These are phyloP conservation scores for Ciconia nigra DNA, from an alignment of 2,797 vertebrate species.

Conservation along the genomic window DNA sequence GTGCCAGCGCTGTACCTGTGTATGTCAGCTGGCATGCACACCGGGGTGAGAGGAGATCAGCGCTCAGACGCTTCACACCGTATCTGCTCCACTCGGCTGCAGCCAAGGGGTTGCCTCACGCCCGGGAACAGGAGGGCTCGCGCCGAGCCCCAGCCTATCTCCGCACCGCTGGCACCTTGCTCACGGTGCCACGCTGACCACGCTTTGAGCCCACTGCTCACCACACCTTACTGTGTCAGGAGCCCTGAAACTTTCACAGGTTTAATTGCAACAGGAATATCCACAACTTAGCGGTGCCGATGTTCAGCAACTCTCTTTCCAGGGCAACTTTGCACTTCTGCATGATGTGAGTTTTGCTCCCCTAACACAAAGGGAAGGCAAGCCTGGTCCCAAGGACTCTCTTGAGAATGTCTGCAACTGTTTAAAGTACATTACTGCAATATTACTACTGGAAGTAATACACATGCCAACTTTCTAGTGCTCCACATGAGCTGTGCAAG, in stretches of 20 bases:
- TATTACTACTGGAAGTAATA: not conserved
- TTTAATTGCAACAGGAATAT: not conserved
- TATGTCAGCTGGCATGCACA: not conserved
- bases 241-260: not conserved
- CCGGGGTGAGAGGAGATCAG: rapidly evolving
- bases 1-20: not conserved
- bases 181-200: not conserved
- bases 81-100: not conserved
- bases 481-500: not conserved
- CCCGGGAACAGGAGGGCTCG: not conserved
- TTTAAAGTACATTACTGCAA: not conserved
- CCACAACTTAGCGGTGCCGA: not conserved
- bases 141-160: rapidly evolving
- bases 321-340: not conserved
- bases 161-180: rapidly evolving
- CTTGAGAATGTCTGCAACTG: not conserved
- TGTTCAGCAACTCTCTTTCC: not conserved
- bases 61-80: not conserved
- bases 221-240: not conserved
- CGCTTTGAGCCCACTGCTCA: rapidly evolving
- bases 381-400: not conserved
- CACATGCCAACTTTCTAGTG: not conserved
- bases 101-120: not conserved
- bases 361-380: not conserved
- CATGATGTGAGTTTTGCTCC: not conserved